Evolutionary conservation across 30 jellyfish, hydroid and myxozoan species (phyloP), one percentile per base, ranked within the genome.

Genomic region (Rhopilema esculentum): DNA sequence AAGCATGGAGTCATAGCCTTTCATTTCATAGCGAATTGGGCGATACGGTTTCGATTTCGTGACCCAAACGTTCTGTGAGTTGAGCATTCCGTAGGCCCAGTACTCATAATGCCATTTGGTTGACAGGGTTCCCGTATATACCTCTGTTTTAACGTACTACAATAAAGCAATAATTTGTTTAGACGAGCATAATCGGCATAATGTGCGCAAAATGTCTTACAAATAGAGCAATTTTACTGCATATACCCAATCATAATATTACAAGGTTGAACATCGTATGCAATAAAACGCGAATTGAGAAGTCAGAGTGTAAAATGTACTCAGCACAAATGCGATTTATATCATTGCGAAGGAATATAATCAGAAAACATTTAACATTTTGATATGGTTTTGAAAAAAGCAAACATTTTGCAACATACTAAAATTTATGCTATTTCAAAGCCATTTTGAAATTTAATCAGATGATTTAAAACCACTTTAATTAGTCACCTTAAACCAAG

Each of bases 1-100:
- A 27, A 95, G 79, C 99, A 95, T 95, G 74, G 92, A 82, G 72
- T 95, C 99, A 69, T 84, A 95, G 16, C 99, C 99, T 53, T 75
- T 71, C 99, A 95, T 95, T 85, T 95, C 99, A 80, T 95, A 95
- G 64, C 99, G 66, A 88, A 95, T 95, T 27, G 97, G 99, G 26
- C 97, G 92, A 33, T 95, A 83, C 2, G 99, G 99, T 71, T 90
- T 85, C 29, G 95, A 62, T 66, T 90, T 95, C 16, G 99, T 95
- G 49, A 95, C 95, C 99, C 99, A 95, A 4, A 95, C 95, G 40
- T 82, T 84, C 64, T 95, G 99, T 17, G 97, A 82, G 80, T 95
- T 95, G n/a, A 88, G 85, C 99, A 95, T 89, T 0, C 97, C 99
- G 65, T 82, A 95, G 40, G 97, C 99, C 88, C 88, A 84, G 69